These are phyloP conservation scores for Tyria jacobaeae DNA, from an alignment of 2,888 invertebrate species.

Conservation along the genomic window DNA sequence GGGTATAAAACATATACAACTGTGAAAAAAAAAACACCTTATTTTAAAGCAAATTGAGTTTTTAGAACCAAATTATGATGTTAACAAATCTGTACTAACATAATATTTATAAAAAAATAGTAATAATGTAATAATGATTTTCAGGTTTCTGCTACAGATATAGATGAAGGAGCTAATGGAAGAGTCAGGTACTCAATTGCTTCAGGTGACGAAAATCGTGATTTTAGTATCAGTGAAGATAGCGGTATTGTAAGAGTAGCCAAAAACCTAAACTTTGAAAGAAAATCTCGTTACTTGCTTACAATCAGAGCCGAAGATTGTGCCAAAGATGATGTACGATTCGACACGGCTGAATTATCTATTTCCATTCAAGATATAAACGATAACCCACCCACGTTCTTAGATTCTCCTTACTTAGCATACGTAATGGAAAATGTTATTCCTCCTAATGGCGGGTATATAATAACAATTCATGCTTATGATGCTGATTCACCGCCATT, in stretches of 20 bases:
- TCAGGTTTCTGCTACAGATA: constrained; percentile 95
- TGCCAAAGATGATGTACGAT: constrained; percentile 90
- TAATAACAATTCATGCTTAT: constrained; percentile 94
- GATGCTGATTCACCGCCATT: constrained; percentile 97
- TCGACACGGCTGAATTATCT: constrained; percentile 92
- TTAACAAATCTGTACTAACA: neutral
- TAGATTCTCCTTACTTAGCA: constrained; percentile 97
- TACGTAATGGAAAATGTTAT: constrained; percentile 97
- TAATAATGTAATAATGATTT: constrained; percentile 19
- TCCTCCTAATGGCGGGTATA: constrained; percentile 92
- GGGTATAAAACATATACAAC: no score
- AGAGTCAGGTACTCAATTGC: constrained; percentile 96
- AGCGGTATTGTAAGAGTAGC: constrained; percentile 96
- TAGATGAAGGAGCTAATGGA: constrained; percentile 96
- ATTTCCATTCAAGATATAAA: constrained; percentile 96
- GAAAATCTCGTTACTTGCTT: constrained; percentile 93
- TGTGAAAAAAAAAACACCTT: no score
- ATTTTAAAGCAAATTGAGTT: no score
- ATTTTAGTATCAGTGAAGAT: constrained; percentile 97
- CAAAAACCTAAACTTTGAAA: constrained; percentile 97
- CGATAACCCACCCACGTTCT: constrained; percentile 96
- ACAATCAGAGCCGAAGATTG: constrained; percentile 96
- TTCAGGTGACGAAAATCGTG: constrained; percentile 95
- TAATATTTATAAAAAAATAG: neutral
- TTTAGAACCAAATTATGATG: neutral